A percentile compares a stretch with the other conserved stretches of the same genome.
Evolutionary conservation across 1,140 invertebrate species (phyloP).

Genomic region (Trypoxylus dichotomus): DNA sequence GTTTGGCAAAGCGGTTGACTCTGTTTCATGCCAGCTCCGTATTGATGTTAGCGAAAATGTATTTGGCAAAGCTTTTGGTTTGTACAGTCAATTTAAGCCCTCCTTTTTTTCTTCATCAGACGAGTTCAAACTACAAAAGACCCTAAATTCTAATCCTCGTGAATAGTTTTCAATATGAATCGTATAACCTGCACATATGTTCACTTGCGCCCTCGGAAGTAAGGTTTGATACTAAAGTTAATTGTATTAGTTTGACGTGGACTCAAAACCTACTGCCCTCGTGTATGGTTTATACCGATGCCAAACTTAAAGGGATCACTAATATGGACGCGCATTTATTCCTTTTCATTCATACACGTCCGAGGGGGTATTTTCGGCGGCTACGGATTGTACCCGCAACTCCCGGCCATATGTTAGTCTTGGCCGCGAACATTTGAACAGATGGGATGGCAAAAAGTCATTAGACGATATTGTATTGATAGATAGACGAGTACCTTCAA

Average conservation of each 20-base stretch:
- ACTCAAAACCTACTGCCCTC: constrained; percentile 22
- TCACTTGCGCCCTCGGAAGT: constrained; percentile 46
- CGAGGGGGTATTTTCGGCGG: constrained; percentile 31
- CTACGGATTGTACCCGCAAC: constrained; percentile 36
- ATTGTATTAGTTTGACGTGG: background rate
- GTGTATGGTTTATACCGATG: constrained; percentile 31
- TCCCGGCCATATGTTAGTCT: constrained; percentile 52
- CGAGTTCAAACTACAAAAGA: constrained; percentile 31
- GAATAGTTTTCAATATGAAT: constrained; percentile 54
- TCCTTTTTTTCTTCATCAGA: constrained; percentile 31
- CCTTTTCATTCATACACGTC: constrained; percentile 45
- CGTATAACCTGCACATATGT: constrained; percentile 55
- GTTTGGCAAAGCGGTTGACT: too few relatives aligned
- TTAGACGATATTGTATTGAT: constrained; percentile 50
- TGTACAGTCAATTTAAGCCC: constrained; percentile 38
- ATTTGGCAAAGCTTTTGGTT: constrained; percentile 19
- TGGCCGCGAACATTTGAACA: constrained; percentile 53
- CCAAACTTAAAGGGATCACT: constrained; percentile 43
- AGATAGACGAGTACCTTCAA: constrained; percentile 49
- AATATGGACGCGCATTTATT: constrained; percentile 52
- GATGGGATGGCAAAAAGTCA: constrained; percentile 55
- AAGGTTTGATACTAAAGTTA: constrained; percentile 40
- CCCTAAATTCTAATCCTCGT: constrained; percentile 38
- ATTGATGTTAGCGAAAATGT: background rate
- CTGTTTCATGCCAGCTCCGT: background rate